Conservation (phyloP, 37 sponge, comb jelly and placozoan species). For the Dysidea cf. avara region DNA sequence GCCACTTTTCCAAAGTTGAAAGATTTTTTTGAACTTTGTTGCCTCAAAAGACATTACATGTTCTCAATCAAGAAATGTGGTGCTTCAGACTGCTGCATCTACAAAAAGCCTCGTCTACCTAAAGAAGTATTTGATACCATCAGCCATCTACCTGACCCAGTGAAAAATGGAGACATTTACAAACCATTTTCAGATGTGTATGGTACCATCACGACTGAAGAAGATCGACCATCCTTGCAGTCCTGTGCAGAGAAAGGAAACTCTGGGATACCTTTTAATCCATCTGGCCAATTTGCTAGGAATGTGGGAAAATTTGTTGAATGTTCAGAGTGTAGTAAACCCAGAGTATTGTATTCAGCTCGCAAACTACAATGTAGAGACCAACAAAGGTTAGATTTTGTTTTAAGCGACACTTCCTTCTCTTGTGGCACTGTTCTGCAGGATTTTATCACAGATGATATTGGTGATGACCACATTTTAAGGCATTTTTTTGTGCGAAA, state of each 20-base stretch:
- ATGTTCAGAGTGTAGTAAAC: conserved; percentile 17
- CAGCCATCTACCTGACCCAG: conserved; percentile 50
- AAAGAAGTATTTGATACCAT: conserved; percentile 27
- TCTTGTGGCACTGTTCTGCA: conserved; percentile 11
- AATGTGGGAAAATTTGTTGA: conserved; percentile 27
- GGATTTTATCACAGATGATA: neutral
- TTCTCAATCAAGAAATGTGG: conserved; percentile 56
- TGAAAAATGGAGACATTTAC: conserved; percentile 31
- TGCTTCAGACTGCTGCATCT: conserved; percentile 9
- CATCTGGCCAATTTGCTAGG: conserved; percentile 48
- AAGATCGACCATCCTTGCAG: conserved; percentile 30
- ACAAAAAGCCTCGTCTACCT: conserved; percentile 48
- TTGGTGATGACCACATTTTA: neutral
- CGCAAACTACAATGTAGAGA: conserved; percentile 10
- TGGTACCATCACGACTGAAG: conserved; percentile 27
- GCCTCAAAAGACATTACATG: conserved; percentile 29
- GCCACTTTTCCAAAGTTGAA: neutral
- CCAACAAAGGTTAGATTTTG: neutral
- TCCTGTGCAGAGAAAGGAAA: neutral
- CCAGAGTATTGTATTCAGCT: conserved; percentile 11
- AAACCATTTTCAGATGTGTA: conserved; percentile 29
- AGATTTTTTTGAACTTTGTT: conserved; percentile 20
- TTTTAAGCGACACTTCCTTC: neutral
- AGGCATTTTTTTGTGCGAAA: conserved; percentile 10
- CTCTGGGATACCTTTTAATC: conserved; percentile 43